These are phyloP conservation scores for Platycheirus albimanus DNA, from an alignment of 2,888 invertebrate genomes.

Conservation along the genomic window DNA sequence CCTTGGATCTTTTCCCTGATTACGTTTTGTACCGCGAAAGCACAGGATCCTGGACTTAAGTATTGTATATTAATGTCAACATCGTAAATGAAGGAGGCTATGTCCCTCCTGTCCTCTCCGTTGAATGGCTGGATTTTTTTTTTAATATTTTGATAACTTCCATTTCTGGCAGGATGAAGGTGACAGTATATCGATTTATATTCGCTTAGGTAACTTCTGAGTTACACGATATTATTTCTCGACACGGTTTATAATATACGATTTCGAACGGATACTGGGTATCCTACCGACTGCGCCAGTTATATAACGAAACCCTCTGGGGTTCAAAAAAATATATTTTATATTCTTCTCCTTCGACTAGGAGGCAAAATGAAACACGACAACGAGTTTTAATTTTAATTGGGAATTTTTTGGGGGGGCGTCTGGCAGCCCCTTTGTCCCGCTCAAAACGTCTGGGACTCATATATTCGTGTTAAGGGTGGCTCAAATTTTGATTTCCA, in stretches of 20 bases:
- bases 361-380: no score
- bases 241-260: no score
- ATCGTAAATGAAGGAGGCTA: background rate
- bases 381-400: no score
- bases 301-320: no score
- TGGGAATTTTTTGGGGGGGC: no score
- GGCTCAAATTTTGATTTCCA: no score
- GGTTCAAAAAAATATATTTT: no score
- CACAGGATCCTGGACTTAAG: background rate
- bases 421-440: no score
- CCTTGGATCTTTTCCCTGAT: background rate
- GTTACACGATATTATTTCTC: background rate
- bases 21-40: background rate
- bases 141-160: slow-evolving; percentile 6
- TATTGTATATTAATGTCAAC: background rate
- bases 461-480: no score
- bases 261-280: background rate
- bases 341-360: no score
- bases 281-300: slow-evolving; percentile 2
- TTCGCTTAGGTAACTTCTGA: background rate
- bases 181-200: background rate
- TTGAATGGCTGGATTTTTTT: background rate
- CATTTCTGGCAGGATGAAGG: slow-evolving; percentile 1
- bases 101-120: background rate
- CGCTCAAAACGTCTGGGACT: no score